Base-by-base conservation (phyloP, 2,113 vertebrate species). In the Zosterops borbonicus region DNA sequence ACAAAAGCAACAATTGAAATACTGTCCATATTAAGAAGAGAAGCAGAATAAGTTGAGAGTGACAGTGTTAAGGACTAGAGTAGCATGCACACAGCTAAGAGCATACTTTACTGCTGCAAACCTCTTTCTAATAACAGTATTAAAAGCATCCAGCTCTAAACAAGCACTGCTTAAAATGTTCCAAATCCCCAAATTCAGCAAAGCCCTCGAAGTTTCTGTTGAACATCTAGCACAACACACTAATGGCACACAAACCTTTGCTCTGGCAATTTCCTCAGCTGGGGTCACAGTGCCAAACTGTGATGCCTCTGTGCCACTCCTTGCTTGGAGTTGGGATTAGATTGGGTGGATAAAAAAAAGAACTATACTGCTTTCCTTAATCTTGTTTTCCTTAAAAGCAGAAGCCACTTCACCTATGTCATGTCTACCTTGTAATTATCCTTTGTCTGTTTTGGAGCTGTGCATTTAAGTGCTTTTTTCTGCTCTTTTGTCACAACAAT, bases 341-440 rank as follows among this genome's bases (percentile, higher is more conserved):
- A 75, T 41, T 58, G 64, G 44, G 41, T 77, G 56, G 58, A 60
- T 46, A 28, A 85, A 63, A 65, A 68, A 42, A 58, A 29, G 11
- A 60, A 49, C 33, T 11, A 9, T 31, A 27, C 39, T 84, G 21
- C 50, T 64, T 64, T 76, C 41, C 49, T 87, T 5, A 0, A 60
- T 77, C 93, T 89, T 84, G 24, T 95, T 98, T 97, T 91, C 83
- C 93, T 96, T 87, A 89, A 95, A 96, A 97, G 80, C 87, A 85
- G 73, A 89, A 92, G 76, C 60, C 71, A 77, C 85, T 92, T 79
- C 91, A 96, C 87, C 74, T 81, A 52, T 49, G 47, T 74, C 24
- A 52, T 37, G 73, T 96, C 94, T 97, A 91, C 95, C 73, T 35
- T 18, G 90, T 94, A 96, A 97, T 97, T 97, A 94, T 91, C 67